These are phyloP conservation scores for Odontothrips loti DNA, from an alignment of 2,888 invertebrate genomes.

Conservation along the genomic window DNA sequence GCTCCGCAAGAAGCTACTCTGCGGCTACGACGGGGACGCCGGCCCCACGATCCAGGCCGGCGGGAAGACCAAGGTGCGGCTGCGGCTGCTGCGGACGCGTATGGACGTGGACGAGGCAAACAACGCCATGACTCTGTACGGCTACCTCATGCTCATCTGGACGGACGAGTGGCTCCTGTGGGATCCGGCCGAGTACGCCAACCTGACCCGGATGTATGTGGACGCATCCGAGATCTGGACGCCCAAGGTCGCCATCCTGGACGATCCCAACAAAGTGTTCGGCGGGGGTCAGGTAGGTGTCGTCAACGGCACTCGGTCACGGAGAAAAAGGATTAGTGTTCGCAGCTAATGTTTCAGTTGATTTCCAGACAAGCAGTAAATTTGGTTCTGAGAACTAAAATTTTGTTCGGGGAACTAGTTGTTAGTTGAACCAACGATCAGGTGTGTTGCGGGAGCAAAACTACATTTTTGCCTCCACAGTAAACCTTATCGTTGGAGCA, in stretches of 20 bases:
- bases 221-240: background rate
- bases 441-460: too few relatives aligned
- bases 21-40: background rate
- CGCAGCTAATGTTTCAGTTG: too few relatives aligned
- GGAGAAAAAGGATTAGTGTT: too few relatives aligned
- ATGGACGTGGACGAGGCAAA: conserved; percentile 9
- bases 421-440: too few relatives aligned
- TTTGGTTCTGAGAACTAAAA: too few relatives aligned
- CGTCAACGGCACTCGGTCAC: background rate
- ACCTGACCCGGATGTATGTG: background rate
- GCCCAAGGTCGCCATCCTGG: background rate
- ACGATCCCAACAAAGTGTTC: background rate
- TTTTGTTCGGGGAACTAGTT: too few relatives aligned
- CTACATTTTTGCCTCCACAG: too few relatives aligned
- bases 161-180: background rate
- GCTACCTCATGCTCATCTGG: background rate
- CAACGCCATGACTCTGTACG: background rate
- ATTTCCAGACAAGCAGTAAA: too few relatives aligned
- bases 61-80: background rate
- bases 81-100: background rate
- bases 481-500: too few relatives aligned
- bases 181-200: background rate
- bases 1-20: background rate
- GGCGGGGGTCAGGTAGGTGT: background rate
- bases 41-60: background rate